These are phyloP conservation scores for Ormyrus pomaceus DNA, from an alignment of 2,888 invertebrate genomes.

Conservation along the genomic window DNA sequence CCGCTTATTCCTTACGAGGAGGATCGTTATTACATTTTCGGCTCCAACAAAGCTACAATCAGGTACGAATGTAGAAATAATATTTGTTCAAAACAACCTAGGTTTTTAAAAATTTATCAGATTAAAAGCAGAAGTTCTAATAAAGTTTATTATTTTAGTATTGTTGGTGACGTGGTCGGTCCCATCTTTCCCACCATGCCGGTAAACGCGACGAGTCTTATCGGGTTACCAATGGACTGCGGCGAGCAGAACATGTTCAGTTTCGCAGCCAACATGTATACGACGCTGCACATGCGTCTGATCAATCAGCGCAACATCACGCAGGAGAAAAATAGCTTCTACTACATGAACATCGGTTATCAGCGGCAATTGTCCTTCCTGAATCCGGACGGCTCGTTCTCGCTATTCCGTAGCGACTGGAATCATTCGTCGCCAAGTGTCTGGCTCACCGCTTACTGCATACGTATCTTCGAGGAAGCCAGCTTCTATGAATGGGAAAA, in stretches of 20 bases:
- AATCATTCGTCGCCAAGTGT: conserved; percentile 91
- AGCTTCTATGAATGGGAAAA: conserved; percentile 98
- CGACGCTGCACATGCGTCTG: conserved; percentile 91
- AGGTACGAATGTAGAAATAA: conserved; percentile 30
- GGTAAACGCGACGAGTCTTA: conserved; percentile 88
- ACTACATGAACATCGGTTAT: conserved; percentile 92
- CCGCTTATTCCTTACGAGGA: conserved; percentile 94
- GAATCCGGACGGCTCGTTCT: conserved; percentile 93
- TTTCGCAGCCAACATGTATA: conserved; percentile 95
- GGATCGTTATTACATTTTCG: conserved; percentile 94
- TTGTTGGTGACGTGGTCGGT: conserved; percentile 94
- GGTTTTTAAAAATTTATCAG: not conserved
- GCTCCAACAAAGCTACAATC: conserved; percentile 91
- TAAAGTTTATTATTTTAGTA: conserved; percentile 72
- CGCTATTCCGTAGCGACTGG: conserved; percentile 95
- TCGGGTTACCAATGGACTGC: conserved; percentile 91
- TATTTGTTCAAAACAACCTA: not conserved
- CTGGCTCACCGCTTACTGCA: conserved; percentile 95
- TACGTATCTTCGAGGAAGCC: conserved; percentile 92
- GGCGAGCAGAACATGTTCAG: conserved; percentile 98
- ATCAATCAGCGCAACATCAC: conserved; percentile 92
- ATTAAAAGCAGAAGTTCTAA: not conserved
- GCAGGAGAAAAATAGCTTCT: conserved; percentile 88
- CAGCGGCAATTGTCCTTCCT: conserved; percentile 94
- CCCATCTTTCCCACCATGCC: conserved; percentile 96